Percentiles rank a stretch among this genome's conserved stretches.
phyloP scores from a whole-genome alignment of 2,113 vertebrate genomes.

The Xiphophorus maculatus region DNA sequence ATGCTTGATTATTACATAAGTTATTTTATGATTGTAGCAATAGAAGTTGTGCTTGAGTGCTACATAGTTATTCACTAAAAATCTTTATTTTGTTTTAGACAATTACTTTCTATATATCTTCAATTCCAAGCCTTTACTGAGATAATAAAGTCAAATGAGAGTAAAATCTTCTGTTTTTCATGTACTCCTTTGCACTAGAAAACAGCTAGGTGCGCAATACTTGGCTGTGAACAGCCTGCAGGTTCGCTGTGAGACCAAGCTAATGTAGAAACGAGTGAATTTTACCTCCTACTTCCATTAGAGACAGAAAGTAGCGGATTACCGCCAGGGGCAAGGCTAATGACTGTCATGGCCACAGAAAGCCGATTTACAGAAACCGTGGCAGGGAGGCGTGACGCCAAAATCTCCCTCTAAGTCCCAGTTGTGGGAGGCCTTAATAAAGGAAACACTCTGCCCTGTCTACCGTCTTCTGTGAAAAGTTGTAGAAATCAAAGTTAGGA shows the following conservation, averaged over 20 bases:
- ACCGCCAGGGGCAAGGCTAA: slow-evolving; percentile 76
- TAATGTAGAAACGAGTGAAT: slow-evolving; percentile 47
- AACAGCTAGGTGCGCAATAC: slow-evolving; percentile 36
- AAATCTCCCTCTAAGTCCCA: slow-evolving; percentile 75
- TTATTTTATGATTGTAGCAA: not conserved
- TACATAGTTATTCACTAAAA: not conserved
- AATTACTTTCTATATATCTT: not conserved
- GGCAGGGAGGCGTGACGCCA: slow-evolving; percentile 74
- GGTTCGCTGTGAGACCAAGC: slow-evolving; percentile 45
- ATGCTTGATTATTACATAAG: not conserved
- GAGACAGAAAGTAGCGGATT: slow-evolving; percentile 76
- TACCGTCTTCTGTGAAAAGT: slow-evolving; percentile 44
- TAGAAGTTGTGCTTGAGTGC: not conserved
- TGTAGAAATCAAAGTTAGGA: slow-evolving; percentile 35
- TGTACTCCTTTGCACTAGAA: slow-evolving; percentile 6
- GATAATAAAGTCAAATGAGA: slow-evolving; percentile 19
- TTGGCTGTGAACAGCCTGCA: slow-evolving; percentile 29
- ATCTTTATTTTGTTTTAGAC: not conserved
- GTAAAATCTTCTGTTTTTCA: slow-evolving; percentile 1
- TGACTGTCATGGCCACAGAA: slow-evolving; percentile 78
- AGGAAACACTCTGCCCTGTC: slow-evolving; percentile 51
- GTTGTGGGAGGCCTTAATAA: slow-evolving; percentile 71
- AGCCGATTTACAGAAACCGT: slow-evolving; percentile 77
- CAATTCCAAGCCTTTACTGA: slow-evolving; percentile 11
- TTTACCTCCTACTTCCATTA: slow-evolving; percentile 70